Evolutionary conservation across 2,113 vertebrate species (phyloP).

Genomic region (Lonchura striata): DNA sequence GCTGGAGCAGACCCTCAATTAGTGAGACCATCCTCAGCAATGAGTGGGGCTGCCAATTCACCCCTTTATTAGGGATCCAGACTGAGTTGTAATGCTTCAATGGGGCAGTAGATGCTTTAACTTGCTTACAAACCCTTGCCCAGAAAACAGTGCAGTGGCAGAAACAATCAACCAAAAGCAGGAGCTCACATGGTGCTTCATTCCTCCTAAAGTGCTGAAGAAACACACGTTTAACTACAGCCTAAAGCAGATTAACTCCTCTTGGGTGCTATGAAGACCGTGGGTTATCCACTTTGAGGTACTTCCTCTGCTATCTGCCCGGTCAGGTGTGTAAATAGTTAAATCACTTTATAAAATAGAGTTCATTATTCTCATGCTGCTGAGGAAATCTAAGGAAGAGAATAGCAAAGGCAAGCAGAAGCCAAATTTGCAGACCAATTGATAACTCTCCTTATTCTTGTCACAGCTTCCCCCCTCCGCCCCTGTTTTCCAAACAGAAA

Average conservation of each 20-base stretch:
- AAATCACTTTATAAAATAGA: not conserved
- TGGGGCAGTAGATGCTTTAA: not conserved
- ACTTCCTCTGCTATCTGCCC: not conserved
- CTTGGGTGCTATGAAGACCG: not conserved
- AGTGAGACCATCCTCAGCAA: not conserved
- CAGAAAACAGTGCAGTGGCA: not conserved
- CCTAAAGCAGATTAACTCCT: not conserved
- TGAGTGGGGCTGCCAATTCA: not conserved
- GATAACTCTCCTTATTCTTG: not conserved
- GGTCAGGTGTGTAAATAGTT: not conserved
- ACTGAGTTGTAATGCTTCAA: not conserved
- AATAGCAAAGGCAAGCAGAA: not conserved
- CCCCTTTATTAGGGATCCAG: too few relatives aligned
- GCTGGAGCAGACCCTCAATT: not conserved
- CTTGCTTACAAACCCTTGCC: not conserved
- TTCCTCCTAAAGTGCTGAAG: not conserved
- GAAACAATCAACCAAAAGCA: not conserved
- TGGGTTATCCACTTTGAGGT: not conserved
- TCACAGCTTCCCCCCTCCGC: not conserved
- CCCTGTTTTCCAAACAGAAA: not conserved
- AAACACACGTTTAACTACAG: not conserved
- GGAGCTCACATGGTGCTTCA: not conserved
- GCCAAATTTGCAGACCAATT: not conserved
- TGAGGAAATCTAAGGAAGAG: not conserved
- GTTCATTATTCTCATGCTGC: not conserved